Percentiles rank a stretch among this genome's conserved stretches.
Conservation (phyloP, 2,888 invertebrate species). For the Philereme vetulata region DNA sequence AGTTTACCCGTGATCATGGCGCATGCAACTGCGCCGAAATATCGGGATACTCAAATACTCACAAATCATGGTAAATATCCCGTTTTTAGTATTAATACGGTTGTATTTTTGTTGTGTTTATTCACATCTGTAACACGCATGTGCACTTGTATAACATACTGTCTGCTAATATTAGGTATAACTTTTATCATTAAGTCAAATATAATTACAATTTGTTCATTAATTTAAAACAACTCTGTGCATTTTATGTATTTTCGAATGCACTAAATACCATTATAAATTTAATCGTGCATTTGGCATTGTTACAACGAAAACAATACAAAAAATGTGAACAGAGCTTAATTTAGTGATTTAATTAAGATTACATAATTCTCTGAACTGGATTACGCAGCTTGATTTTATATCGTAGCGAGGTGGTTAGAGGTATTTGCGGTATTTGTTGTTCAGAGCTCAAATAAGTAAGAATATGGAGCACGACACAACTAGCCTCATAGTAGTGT, state of each 20-base stretch:
- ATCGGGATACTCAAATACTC: too few species aligned
- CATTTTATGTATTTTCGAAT: conserved; percentile 9
- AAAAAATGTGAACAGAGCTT: conserved; percentile 22
- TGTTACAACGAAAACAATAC: conserved; percentile 29
- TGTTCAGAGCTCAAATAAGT: not conserved
- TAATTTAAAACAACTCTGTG: not conserved
- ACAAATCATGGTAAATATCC: too few species aligned
- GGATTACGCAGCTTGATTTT: conserved; percentile 11
- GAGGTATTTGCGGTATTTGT: not conserved
- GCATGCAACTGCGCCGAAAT: too few species aligned
- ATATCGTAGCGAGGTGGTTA: conserved; percentile 5
- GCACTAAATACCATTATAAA: conserved; percentile 29
- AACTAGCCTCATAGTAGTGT: too few species aligned
- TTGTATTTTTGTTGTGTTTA: too few species aligned
- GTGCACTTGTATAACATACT: too few species aligned
- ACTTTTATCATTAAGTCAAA: too few species aligned
- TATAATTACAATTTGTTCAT: not conserved
- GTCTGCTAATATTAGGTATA: too few species aligned
- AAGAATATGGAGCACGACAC: too few species aligned
- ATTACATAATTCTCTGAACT: conserved; percentile 15
- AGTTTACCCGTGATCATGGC: too few species aligned
- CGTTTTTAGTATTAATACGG: too few species aligned
- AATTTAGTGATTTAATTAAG: conserved; percentile 25
- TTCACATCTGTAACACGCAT: too few species aligned
- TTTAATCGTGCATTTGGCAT: conserved; percentile 29